Evolutionary conservation across 2,888 invertebrate species (phyloP), one percentile per base, ranked within the genome.

Genomic region (Anodontia alba): DNA sequence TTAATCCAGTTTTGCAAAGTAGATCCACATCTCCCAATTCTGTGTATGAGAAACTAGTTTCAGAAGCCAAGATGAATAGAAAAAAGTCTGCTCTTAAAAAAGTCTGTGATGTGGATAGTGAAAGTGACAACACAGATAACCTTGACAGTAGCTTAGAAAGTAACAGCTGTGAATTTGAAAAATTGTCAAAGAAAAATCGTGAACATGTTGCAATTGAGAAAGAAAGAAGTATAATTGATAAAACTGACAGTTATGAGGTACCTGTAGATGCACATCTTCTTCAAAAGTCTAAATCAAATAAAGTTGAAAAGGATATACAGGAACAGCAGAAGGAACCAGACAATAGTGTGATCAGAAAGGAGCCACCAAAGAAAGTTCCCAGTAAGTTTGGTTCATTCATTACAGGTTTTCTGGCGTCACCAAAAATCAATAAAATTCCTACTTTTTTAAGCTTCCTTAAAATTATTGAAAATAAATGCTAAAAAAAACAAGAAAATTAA

Each of bases 11-110:
- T 23, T 75, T 92, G 17, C 85, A 88, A 74, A 89, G 84, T 70
- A 76, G 92, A 33, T 91, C 91, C n/a, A 87, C 90, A n/a, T 92
- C 92, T 17, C 92, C 92, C 7, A 91, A 89, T 69, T 91, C 91
- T 51, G 90, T 92, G 20, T 92, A 92, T 81, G 88, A 90, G 74
- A 88, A 87, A 77, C 81, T 92, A 36, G 75, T 92, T 5, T 82
- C 88, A 67, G 87, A 90, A 43, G 91, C 91, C 12, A 38, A 38
- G 5, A 38, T 8, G 38, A 89, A 90, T 73, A 70, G 88, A 12
- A 81, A 77, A 29, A 38, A 67, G 36, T 67, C 67, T 67, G 67
- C 3, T 20, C 23, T 15, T 33, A 31, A 67, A 33, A 33, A 67
- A 8, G 5, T 2, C 23, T 54, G 23, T 12, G 2, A 38, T 5